Conservation (phyloP, 2,113 vertebrate genomes). For the Acanthisitta chloris region DNA sequence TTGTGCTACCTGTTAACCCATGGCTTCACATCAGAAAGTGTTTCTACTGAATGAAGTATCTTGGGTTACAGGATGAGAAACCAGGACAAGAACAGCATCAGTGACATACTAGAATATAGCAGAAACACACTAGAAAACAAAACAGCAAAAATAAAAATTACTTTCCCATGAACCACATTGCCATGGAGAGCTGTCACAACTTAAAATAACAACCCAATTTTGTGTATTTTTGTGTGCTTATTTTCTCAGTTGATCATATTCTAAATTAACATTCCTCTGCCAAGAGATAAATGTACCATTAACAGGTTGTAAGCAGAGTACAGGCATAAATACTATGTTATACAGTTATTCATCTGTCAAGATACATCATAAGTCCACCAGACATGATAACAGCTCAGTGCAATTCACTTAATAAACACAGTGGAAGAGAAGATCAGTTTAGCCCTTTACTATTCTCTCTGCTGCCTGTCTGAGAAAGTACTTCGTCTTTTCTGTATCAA, state of each 20-base stretch:
- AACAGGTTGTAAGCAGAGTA: neutral
- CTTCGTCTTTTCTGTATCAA: neutral
- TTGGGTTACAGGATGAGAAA: neutral
- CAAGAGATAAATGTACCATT: neutral
- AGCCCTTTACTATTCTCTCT: neutral
- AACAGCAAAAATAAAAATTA: neutral
- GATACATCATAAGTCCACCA: neutral
- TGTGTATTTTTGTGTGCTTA: neutral
- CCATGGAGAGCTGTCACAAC: neutral
- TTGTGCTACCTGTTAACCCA: neutral
- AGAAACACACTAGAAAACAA: neutral
- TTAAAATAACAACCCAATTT: neutral
- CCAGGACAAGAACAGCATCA: neutral
- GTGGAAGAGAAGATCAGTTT: neutral
- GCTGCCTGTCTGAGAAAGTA: neutral
- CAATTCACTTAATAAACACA: neutral
- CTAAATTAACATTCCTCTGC: neutral
- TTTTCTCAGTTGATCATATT: neutral
- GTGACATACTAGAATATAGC: neutral
- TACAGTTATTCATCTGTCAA: neutral
- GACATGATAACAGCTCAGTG: fast-evolving
- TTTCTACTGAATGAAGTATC: neutral
- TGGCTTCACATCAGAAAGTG: neutral
- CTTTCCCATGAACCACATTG: neutral
- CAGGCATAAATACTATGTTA: neutral